Base-by-base conservation (phyloP, 2,888 invertebrate species). In the Elaeidobius kamerunicus region DNA sequence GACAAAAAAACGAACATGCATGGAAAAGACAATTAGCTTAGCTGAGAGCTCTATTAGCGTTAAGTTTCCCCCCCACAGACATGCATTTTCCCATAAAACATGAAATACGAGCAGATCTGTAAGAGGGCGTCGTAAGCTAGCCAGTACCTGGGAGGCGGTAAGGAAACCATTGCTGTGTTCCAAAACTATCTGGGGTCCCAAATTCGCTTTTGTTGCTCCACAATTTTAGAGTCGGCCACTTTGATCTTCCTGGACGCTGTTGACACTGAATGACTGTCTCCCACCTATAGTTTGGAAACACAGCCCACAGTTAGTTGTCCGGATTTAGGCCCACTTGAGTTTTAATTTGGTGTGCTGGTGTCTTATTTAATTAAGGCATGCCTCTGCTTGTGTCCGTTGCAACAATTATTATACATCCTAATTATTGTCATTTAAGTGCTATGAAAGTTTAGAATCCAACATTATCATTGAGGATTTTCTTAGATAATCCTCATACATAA, bases 101-200 rank as follows among this genome's bases (percentile, higher is more conserved):
- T n/a, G n/a, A n/a, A n/a, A n/a, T n/a, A n/a, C n/a, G n/a, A n/a
- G n/a, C n/a, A n/a, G n/a, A n/a, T n/a, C n/a, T n/a, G n/a, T n/a
- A n/a, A n/a, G 52, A 60, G 65, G 3, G 30, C 30, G 9, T 30
- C 11, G 12, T 30, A 53, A 53, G 47, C 48, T 53, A 60, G 60
- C 61, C 61, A 67, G 76, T 79, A 79, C 78, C 79, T 79, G 76
- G 78, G 78, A 76, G 78, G 78, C 76, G 78, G 77, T 74, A 78
- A 75, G 77, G 78, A 79, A 77, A 79, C 79, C 78, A 79, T 79
- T 78, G 78, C 78, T 78, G 78, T 78, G 77, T 78, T 78, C 77
- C 78, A 75, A 78, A 77, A 67, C 76, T 77, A 75, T 76, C 49
- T 52, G 52, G 77, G 72, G 71, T 72, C 70, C 71, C 55, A 65